Evolutionary conservation across 2,888 invertebrate species (phyloP).

Genomic region (Trachelus iudaicus): DNA sequence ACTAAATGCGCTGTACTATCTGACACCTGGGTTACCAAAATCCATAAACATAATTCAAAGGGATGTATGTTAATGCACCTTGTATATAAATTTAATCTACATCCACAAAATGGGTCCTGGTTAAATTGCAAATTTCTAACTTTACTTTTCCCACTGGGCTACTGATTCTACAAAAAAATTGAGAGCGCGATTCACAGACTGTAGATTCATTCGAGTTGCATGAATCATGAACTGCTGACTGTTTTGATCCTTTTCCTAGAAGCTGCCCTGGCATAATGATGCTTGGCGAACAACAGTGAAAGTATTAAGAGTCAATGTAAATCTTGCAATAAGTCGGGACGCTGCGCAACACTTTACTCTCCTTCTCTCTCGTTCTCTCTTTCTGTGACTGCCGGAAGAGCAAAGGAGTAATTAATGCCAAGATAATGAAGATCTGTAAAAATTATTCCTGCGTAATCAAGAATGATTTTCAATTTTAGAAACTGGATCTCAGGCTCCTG

Average conservation of each 20-base stretch:
- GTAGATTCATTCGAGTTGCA: neutral
- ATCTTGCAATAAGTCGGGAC: neutral
- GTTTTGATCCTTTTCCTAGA: neutral
- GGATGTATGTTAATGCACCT: neutral
- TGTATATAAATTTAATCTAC: neutral
- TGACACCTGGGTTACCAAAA: conserved; percentile 25
- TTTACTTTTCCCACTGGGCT: neutral
- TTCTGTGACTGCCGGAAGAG: neutral
- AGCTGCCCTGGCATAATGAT: neutral
- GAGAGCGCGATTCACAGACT: neutral
- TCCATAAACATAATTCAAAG: neutral
- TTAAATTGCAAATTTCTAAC: neutral
- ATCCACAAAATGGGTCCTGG: neutral
- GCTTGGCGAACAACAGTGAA: neutral
- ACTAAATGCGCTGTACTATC: conserved; percentile 26
- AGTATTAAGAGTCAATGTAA: neutral
- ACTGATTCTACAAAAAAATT: neutral
- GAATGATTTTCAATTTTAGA: neutral
- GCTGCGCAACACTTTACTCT: neutral
- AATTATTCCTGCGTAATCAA: neutral
- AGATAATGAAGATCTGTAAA: neutral
- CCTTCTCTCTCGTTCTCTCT: neutral
- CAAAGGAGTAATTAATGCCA: neutral
- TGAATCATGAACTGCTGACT: neutral
- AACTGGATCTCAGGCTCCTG: neutral